phyloP scores from a whole-genome alignment of 2,113 vertebrate genomes.

The Asarcornis scutulata region DNA sequence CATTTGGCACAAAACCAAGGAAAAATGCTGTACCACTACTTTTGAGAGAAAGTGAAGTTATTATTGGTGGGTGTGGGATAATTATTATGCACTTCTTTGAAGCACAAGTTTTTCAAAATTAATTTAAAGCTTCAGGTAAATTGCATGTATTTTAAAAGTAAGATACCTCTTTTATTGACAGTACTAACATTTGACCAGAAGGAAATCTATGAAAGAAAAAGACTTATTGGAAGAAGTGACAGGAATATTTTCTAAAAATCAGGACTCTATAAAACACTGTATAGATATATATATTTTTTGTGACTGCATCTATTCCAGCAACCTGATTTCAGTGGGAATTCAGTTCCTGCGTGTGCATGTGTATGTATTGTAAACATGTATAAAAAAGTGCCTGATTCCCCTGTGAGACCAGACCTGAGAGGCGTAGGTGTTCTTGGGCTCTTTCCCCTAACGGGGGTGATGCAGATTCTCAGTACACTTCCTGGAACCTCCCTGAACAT shows the following conservation, averaged over 20 bases:
- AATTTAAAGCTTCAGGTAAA: constrained; percentile 38
- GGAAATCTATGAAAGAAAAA: neutral
- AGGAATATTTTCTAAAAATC: neutral
- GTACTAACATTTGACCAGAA: neutral
- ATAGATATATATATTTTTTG: neutral
- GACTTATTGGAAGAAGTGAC: neutral
- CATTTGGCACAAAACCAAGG: constrained; percentile 14
- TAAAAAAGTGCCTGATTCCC: neutral
- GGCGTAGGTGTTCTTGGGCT: neutral
- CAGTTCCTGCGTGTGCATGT: neutral
- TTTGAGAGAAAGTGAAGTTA: constrained; percentile 40
- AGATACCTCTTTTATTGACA: neutral
- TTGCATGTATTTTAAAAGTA: constrained; percentile 3
- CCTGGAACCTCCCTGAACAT: neutral
- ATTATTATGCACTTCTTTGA: constrained; percentile 19
- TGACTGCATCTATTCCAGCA: neutral
- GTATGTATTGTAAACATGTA: neutral
- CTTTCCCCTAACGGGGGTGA: neutral
- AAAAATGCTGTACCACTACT: constrained; percentile 22
- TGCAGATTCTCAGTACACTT: neutral
- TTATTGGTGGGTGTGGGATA: constrained; percentile 50
- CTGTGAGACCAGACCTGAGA: neutral
- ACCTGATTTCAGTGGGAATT: neutral
- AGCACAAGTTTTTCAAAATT: constrained; percentile 12
- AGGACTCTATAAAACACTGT: neutral